Base-by-base conservation (phyloP, 2,113 vertebrate genomes). In the Bambusicola thoracicus region DNA sequence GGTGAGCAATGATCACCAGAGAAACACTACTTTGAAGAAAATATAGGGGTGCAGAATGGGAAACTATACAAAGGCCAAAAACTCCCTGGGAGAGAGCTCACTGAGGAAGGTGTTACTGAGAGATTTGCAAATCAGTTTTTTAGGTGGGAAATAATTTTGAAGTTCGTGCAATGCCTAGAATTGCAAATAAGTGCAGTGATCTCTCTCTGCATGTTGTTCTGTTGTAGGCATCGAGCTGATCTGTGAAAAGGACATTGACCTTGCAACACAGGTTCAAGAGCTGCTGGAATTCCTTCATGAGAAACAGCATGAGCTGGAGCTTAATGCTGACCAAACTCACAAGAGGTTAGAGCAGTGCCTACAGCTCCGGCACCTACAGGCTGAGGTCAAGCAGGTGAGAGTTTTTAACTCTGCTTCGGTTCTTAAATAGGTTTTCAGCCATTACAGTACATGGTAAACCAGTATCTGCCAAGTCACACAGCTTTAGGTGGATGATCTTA, bases 221-320 rank as follows among this genome's bases (percentile, higher is more conserved):
- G 49, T 73, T 90, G 53, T 96, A 99, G 99, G 99, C 70, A 99
- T 99, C 48, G 99, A 99, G 96, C 97, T 99, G 94, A 99, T 99
- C 6, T 98, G 99, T 93, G 99, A 99, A 96, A 99, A 99, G 96
- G 99, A 99, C 96, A 98, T 99, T 87, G 99, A 99, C 96, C 96
- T 99, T 97, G 99, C 99, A 3, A 98, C 98, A n/a, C 99, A 99
- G 97, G 99, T 99, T 19, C 99, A 99, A 97, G 99, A 99, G 83
- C 97, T 99, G 78, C 96, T 99, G 96, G 99, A 99, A 97, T 99
- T 99, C 92, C 98, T 99, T 77, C 99, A 99, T 5, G 99, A 99
- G 97, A 99, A 99, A 89, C 99, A 99, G 89, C 99, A 99, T 13
- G 99, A 99, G 80, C 97, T 99, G 96, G 99, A 99, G 67, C 97